A percentile compares a stretch with the other conserved stretches of the same genome.
phyloP scores from a whole-genome alignment of 2,797 vertebrate genomes.

The Gymnothorax javanicus region DNA sequence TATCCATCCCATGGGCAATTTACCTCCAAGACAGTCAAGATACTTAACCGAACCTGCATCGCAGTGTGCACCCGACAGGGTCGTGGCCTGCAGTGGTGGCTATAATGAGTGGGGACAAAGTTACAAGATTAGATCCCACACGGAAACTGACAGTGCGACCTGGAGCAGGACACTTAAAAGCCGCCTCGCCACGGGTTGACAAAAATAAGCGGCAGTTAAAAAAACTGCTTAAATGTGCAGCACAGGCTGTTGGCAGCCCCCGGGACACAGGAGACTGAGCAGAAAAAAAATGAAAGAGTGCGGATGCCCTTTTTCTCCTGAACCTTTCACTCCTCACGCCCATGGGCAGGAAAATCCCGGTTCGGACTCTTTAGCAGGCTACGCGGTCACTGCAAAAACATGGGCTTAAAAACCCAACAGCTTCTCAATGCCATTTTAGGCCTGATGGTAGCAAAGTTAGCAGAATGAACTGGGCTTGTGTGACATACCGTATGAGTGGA shows the following conservation, averaged over 20 bases:
- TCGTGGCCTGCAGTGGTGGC: background rate
- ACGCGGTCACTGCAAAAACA: background rate
- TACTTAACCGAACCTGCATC: background rate
- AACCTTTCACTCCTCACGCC: background rate
- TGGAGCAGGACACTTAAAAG: background rate
- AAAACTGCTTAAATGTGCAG: background rate
- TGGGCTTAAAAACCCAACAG: background rate
- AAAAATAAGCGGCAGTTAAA: background rate
- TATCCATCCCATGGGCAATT: background rate
- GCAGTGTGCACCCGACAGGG: background rate
- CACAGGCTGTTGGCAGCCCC: background rate
- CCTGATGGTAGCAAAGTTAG: background rate
- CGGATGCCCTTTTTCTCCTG: background rate
- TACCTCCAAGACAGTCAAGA: background rate
- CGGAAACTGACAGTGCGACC: background rate
- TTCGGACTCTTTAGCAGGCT: background rate
- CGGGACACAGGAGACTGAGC: background rate
- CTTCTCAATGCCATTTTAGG: too few relatives aligned
- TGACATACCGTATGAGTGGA: background rate
- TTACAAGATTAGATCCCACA: background rate
- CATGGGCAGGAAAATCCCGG: background rate
- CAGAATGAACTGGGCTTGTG: background rate
- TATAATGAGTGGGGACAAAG: background rate
- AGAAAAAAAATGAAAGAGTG: background rate
- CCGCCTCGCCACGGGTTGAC: background rate